Percentiles rank a stretch among this genome's conserved stretches.
These are phyloP conservation scores for Erpornis zantholeuca DNA, from an alignment of 2,113 vertebrate genomes.

Conservation along the genomic window DNA sequence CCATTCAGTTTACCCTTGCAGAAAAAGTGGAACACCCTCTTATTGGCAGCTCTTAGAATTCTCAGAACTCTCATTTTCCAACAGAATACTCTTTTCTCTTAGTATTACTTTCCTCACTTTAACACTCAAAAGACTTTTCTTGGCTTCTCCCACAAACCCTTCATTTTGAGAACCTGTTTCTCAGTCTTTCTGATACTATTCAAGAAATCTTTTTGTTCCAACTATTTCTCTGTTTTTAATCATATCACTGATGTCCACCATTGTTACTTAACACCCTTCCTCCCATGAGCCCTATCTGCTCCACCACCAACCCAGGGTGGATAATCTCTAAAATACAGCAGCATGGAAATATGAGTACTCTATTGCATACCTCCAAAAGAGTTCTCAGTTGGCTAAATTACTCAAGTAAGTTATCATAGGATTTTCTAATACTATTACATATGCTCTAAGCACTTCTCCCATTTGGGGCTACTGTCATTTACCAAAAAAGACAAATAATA, in stretches of 20 bases:
- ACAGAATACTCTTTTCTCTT: background rate
- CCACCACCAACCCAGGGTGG: background rate
- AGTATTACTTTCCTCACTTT: background rate
- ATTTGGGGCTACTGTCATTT: background rate
- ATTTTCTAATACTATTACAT: background rate
- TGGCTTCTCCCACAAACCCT: background rate
- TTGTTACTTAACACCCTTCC: background rate
- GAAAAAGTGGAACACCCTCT: background rate
- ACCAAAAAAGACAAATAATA: background rate
- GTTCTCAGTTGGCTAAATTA: background rate
- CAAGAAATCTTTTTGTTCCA: background rate
- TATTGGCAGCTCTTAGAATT: background rate
- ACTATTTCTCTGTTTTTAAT: background rate
- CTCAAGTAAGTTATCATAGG: background rate
- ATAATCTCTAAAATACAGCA: background rate
- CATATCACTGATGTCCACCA: background rate
- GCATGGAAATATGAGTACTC: background rate
- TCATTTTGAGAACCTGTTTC: background rate
- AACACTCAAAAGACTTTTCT: background rate
- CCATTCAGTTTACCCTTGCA: background rate
- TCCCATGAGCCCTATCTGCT: background rate
- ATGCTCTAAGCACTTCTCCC: background rate
- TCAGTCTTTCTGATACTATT: background rate
- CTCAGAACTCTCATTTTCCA: background rate
- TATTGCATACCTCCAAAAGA: background rate